phyloP scores from a whole-genome alignment of 2,113 vertebrate genomes.

The Gila orcuttii region DNA sequence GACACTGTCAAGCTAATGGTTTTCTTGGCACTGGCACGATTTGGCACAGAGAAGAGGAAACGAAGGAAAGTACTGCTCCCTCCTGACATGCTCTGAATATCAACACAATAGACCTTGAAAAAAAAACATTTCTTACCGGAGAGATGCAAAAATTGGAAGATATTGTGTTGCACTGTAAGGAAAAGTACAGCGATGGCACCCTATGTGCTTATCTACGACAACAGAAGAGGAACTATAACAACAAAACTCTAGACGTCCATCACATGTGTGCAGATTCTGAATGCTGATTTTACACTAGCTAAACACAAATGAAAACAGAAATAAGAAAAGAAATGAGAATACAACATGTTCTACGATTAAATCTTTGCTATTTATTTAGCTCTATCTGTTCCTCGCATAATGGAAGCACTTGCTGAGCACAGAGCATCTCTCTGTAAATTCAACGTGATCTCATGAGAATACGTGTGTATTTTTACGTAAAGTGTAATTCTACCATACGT shows the following conservation, averaged over 20 bases:
- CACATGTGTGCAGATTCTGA: background rate
- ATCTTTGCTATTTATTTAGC: background rate
- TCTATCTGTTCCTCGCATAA: background rate
- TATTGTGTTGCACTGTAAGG: background rate
- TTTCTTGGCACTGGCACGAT: constrained; percentile 53
- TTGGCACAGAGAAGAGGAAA: constrained; percentile 49
- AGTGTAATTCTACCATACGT: too few species aligned
- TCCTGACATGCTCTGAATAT: constrained; percentile 49
- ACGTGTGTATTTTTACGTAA: too few species aligned
- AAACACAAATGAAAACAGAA: background rate
- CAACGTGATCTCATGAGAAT: too few species aligned
- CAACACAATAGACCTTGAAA: constrained; percentile 31
- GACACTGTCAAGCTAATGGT: constrained; percentile 58
- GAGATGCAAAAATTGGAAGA: constrained; percentile 2
- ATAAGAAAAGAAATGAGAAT: background rate
- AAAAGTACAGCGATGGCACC: background rate
- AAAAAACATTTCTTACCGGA: background rate
- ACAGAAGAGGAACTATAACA: background rate
- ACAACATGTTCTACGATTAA: background rate
- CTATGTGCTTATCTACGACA: background rate
- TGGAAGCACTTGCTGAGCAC: background rate
- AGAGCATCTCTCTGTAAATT: background rate
- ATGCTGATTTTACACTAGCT: background rate
- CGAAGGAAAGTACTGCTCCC: constrained; percentile 47
- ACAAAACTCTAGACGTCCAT: background rate